phyloP scores from a whole-genome alignment of 2,113 vertebrate genomes.

The Arizona elegans region DNA sequence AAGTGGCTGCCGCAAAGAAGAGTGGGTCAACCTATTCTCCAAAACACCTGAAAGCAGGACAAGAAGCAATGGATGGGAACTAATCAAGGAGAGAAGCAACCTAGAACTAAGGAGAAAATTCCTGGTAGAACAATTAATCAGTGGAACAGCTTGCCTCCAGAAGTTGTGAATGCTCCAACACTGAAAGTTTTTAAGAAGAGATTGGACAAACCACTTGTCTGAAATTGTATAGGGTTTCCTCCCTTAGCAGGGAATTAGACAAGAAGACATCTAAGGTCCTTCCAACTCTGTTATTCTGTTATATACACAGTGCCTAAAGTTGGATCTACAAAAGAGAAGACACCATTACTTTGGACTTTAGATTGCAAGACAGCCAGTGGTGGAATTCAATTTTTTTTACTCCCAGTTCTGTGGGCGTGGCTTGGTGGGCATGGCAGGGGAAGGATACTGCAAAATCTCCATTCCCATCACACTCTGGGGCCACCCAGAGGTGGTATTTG shows the following conservation, averaged over 20 bases:
- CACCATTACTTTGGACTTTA: not conserved
- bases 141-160: not conserved
- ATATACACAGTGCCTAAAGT: not conserved
- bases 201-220: not conserved
- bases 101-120: no score
- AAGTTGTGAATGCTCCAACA: not conserved
- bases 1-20: not conserved
- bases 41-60: not conserved
- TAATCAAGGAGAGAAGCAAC: not conserved
- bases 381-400: no score
- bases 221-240: not conserved
- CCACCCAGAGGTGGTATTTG: no score
- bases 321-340: not conserved
- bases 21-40: no score
- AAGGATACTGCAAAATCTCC: no score
- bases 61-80: not conserved
- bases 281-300: not conserved
- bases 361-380: not conserved
- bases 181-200: not conserved
- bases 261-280: not conserved
- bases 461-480: no score
- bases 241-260: not conserved
- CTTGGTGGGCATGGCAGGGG: no score
- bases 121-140: not conserved
- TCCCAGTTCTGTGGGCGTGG: no score